Conservation (phyloP, 2,888 invertebrate species). For the Heliconius ismenius region DNA sequence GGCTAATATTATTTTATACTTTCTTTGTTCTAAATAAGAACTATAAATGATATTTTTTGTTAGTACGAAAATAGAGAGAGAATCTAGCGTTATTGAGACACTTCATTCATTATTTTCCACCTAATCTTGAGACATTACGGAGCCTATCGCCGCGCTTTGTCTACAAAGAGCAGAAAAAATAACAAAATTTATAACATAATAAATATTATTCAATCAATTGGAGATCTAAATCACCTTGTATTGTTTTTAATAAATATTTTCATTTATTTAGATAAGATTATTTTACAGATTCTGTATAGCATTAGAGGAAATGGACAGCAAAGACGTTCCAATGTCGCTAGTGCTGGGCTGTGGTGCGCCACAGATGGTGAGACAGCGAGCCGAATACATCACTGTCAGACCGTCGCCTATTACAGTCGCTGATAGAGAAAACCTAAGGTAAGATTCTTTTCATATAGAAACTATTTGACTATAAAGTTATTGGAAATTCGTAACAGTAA, state of each 20-base stretch:
- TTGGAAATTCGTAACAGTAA: background rate
- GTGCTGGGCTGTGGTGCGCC: conserved; percentile 82
- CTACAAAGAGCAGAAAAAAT: background rate
- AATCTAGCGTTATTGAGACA: background rate
- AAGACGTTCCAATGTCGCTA: conserved; percentile 81
- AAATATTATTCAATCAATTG: no score
- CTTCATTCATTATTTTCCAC: background rate
- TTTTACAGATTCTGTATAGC: conserved; percentile 84
- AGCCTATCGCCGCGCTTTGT: background rate
- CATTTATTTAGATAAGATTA: background rate
- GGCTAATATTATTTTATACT: no score
- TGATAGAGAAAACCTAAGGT: conserved; percentile 60
- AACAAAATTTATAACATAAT: no score
- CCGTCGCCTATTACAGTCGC: conserved; percentile 60
- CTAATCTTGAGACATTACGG: background rate
- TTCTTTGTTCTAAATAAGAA: no score
- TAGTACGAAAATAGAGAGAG: no score
- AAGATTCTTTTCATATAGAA: background rate
- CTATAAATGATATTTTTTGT: no score
- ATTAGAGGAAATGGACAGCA: conserved; percentile 83
- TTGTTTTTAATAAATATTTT: no score
- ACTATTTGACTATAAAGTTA: background rate
- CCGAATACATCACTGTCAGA: conserved; percentile 60
- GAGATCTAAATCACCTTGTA: no score
- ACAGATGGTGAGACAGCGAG: conserved; percentile 62